These are phyloP conservation scores for Alosa alosa DNA, from an alignment of 2,113 vertebrate genomes.

Conservation along the genomic window DNA sequence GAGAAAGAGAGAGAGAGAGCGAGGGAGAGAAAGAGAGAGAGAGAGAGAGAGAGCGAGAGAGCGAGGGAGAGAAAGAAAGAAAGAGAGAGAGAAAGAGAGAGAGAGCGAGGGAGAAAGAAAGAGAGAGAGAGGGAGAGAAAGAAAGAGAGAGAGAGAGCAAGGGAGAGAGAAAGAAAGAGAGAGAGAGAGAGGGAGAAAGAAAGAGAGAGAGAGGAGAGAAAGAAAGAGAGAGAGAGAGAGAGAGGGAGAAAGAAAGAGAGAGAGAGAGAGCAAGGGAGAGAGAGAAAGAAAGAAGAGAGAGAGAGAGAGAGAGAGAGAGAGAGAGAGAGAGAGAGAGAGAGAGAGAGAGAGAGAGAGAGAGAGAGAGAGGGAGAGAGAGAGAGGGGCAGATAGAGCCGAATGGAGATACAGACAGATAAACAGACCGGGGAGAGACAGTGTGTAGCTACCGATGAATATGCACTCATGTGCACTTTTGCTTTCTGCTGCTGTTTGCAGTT, in stretches of 20 bases:
- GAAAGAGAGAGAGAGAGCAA: too few relatives aligned
- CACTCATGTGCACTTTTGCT: conserved; percentile 3
- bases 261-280: conserved; percentile 14
- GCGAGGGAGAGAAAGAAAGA: not conserved
- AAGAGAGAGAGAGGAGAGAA: too few relatives aligned
- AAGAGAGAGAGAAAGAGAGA: conserved; percentile 3
- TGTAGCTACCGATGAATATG: not conserved
- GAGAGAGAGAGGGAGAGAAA: too few relatives aligned
- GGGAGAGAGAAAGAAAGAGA: too few relatives aligned
- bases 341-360: too few relatives aligned
- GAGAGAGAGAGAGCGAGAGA: not conserved
- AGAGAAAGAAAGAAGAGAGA: too few relatives aligned
- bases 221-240: too few relatives aligned
- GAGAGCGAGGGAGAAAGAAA: conserved; percentile 3
- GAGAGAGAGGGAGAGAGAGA: conserved; percentile 22
- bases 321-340: too few relatives aligned
- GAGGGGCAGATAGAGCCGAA: not conserved
- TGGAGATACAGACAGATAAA: not conserved
- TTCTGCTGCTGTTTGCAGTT: not conserved
- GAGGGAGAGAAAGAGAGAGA: not conserved
- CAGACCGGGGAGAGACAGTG: not conserved
- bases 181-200: too few relatives aligned
- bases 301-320: too few relatives aligned
- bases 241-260: too few relatives aligned
- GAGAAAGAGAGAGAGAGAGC: conserved; percentile 31